Base-by-base conservation (phyloP, 2,797 vertebrate genomes). In the Urophycis tenuis region DNA sequence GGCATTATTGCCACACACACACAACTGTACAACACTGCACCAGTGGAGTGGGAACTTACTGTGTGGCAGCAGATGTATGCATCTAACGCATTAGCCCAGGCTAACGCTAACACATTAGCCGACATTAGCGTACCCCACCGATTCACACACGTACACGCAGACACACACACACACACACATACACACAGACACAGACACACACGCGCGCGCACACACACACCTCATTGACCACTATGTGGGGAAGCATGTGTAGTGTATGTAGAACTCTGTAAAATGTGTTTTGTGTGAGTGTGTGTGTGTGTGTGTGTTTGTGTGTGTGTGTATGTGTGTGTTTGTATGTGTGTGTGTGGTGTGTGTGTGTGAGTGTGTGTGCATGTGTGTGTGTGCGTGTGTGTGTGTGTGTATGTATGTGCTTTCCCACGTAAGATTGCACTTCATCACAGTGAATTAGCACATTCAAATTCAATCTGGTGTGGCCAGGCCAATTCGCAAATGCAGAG, bases 361-460 rank as follows among this genome's bases (percentile, higher is more conserved):
- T 17, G 32, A 10, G 14, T 8, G n/a, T 74, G 74, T 77, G 70
- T 64, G 14, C 39, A 53, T 85, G 73, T n/a, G 9, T 75, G 83
- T 19, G 74, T 19, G 53, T 79, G 60, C 29, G 60, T 5, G 17
- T 67, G 25, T 67, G 60, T 67, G 60, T 11, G 25, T 67, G n/a
- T 29, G n/a, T 67, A 25, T 29, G 41, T 19, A 17, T 49, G 41
- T 49, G 41, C 15, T 14, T 5, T 2, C 41, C 17, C 15, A 19
- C 2, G 15, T 49, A 17, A 49, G 41, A 49, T 49, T 10, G 25
- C 25, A 67, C 60, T 67, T 67, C 29, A 64, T 29, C 29, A 64
- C 53, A 64, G 53, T 64, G 53, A 64, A 64, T 64, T 64, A 64
- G 53, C 8, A 25, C n/a, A 25, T 2, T 64, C n/a, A n/a, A n/a